Evolutionary conservation across 2,888 invertebrate genomes (phyloP), one percentile per base, ranked within the genome.

Genomic region (Clitarchus hookeri): DNA sequence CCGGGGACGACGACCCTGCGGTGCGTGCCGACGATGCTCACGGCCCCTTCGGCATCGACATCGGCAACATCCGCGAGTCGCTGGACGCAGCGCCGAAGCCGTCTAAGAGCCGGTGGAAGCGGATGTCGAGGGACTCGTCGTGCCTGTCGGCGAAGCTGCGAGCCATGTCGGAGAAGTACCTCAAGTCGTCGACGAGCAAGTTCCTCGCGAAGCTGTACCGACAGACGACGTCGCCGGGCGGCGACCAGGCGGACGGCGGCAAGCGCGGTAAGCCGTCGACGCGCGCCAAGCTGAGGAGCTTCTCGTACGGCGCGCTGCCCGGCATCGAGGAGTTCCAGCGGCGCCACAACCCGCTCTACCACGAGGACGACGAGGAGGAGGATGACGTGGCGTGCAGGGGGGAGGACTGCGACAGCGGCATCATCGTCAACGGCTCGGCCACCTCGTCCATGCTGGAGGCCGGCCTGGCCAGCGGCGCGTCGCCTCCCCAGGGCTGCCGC

Each of bases 261-360:
- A 91, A 92, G 78, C 91, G 91, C 87, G 91, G 25, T 48, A 91
- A 85, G 90, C 91, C 87, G 89, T 25, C 82, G 25, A 86, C 84
- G 78, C 90, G 84, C 88, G 90, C 86, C 88, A 89, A 92, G 89
- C 91, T 95, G 87, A 92, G 96, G 78, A 96, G 96, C 90, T 95
- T 96, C 90, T 96, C 96, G 0, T 96, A 95, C 89, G 96, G 96
- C 0, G 94, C 95, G 16, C 91, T 96, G 87, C 95, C 96, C 0
- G 95, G 95, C 0, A 91, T 96, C 88, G 95, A 95, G 88, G 95
- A 95, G 90, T 94, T 96, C 88, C 94, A 95, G 86, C 88, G 89
- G 85, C 88, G 89, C 89, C 93, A 93, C 88, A 93, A 93, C 90
- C 94, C 95, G 2, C 92, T 95, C 16, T 95, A 94, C 90, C 94